A percentile compares a stretch with the other conserved stretches of the same genome.
Conservation (phyloP, 2,113 vertebrate species). For the Cyphomyrus discorhynchus region DNA sequence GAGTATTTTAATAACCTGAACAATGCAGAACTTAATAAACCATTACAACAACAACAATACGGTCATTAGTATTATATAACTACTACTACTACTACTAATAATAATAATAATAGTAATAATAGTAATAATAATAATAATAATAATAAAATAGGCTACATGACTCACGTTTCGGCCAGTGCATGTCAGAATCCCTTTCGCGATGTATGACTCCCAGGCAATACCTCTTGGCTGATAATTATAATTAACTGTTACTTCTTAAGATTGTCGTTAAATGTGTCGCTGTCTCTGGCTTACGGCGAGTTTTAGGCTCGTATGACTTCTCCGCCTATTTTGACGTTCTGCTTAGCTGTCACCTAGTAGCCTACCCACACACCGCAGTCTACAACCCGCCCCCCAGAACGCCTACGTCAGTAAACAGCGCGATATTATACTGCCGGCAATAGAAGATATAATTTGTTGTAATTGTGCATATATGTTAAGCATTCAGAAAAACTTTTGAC, state of each 20-base stretch:
- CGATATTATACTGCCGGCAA: background rate
- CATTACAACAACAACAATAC: background rate
- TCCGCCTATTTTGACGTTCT: background rate
- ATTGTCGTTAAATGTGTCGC: background rate
- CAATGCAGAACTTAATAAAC: background rate
- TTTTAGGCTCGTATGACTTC: background rate
- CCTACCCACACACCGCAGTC: background rate
- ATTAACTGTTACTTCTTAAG: background rate
- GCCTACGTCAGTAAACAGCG: background rate
- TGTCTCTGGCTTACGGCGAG: background rate
- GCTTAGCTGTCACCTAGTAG: background rate
- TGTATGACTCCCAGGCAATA: constrained; percentile 30
- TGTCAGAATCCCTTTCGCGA: constrained; percentile 56
- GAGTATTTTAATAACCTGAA: background rate
- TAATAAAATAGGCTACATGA: constrained; percentile 21
- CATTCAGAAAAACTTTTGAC: background rate
- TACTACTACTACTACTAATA: background rate
- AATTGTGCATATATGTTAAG: background rate
- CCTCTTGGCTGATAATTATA: constrained; percentile 1
- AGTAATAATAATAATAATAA: constrained; percentile 1
- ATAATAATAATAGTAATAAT: constrained; percentile 29
- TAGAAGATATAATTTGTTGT: background rate
- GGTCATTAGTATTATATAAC: background rate
- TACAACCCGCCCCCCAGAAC: constrained; percentile 1
- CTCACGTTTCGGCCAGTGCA: constrained; percentile 69